Evolutionary conservation across 2,113 vertebrate species (phyloP), one percentile per base, ranked within the genome.

Genomic region (Thamnaconus septentrionalis): DNA sequence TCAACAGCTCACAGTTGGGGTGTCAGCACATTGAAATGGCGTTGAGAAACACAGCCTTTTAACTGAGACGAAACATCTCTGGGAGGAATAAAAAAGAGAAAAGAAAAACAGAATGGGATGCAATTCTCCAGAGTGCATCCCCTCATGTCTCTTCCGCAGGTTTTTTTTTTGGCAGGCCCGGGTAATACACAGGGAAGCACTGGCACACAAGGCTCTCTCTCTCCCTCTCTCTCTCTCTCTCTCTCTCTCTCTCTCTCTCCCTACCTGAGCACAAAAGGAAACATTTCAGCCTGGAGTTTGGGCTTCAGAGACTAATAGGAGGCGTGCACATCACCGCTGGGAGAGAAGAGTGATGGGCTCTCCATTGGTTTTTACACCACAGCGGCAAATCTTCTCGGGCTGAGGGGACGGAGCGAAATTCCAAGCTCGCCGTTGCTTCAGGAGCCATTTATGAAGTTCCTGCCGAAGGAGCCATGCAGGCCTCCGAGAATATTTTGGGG

Each of bases 1-100:
- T 79, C 71, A 85, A 89, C 86, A 85, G 80, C 79, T 90, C 87
- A 85, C 86, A 89, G 88, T 81, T 75, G 82, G 87, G 85, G 79
- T 87, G 88, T 88, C 85, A 87, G 75, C 83, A 82, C 80, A 80
- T 66, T 84, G 87, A 87, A 85, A 88, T 76, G 62, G 78, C 61
- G 80, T 81, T 78, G 78, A 69, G 81, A 90, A 87, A 89, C 75
- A 81, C 63, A 75, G 78, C 69, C 84, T 90, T 90, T 91, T 87
- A 90, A 90, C 76, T 77, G 81, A 83, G 82, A 88, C 82, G 79
- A 86, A 90, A 90, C 83, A 81, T 76, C 71, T 75, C 75, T 70
- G 69, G 61, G 42, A 59, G 61, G 61, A 74, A 61, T 66, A 73
- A 69, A 84, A 31, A 58, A 74, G 12, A 64, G 63, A 78, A 61